A percentile compares a stretch with the other conserved stretches of the same genome.
Evolutionary conservation across 2,888 invertebrate species (phyloP).

Genomic region (Agrotis puta): DNA sequence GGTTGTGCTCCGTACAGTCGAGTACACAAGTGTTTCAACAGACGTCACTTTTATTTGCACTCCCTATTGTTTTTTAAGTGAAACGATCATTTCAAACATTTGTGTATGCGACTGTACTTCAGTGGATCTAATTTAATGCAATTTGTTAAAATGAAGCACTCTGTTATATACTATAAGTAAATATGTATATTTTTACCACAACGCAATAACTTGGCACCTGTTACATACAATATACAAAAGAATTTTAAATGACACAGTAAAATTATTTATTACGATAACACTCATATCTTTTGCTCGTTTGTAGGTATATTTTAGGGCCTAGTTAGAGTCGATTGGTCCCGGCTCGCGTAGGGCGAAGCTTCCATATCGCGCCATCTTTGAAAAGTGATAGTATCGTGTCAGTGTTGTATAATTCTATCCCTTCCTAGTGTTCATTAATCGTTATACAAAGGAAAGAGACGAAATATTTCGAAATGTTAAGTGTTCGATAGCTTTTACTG

Average conservation of each 20-base stretch:
- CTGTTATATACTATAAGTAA: conserved; percentile 35
- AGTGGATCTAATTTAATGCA: conserved; percentile 39
- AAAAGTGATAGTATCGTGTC: conserved; percentile 46
- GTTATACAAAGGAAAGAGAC: conserved; percentile 57
- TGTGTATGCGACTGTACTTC: conserved; percentile 40
- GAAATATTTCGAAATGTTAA: conserved; percentile 50
- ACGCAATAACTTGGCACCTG: conserved; percentile 47
- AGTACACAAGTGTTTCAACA: conserved; percentile 28
- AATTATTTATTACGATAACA: conserved; percentile 15
- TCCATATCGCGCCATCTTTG: conserved; percentile 41
- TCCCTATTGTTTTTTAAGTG: neutral
- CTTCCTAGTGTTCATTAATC: conserved; percentile 65
- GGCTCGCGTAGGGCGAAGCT: conserved; percentile 25
- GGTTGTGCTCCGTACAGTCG: conserved; percentile 55
- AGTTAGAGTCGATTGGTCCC: neutral
- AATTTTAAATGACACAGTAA: conserved; percentile 22
- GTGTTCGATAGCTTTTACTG: conserved; percentile 63
- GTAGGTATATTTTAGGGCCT: conserved; percentile 22
- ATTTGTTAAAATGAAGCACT: conserved; percentile 53
- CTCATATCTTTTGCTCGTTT: conserved; percentile 47
- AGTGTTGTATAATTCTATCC: conserved; percentile 53
- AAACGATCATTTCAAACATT: neutral
- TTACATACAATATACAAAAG: conserved; percentile 45
- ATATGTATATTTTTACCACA: conserved; percentile 30
- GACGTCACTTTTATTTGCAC: too few relatives aligned